Evolutionary conservation across 2,888 invertebrate species (phyloP).

Genomic region (Quadriops clusia): DNA sequence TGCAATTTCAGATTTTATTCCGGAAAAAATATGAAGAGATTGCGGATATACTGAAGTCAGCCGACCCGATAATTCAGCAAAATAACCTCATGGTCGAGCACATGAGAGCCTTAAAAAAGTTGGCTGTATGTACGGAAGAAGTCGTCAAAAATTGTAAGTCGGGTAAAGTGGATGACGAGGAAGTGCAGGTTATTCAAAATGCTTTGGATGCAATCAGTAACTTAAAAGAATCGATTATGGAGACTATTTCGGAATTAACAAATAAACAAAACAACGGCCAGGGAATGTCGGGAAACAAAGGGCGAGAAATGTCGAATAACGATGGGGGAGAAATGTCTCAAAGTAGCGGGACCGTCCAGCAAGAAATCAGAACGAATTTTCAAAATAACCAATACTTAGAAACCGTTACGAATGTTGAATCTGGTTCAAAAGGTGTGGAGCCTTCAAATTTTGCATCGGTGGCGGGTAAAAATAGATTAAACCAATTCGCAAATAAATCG

Average conservation of each 20-base stretch:
- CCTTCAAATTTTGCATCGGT: neutral
- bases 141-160: slow-evolving; percentile 39
- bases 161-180: slow-evolving; percentile 38
- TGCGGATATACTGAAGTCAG: slow-evolving; percentile 32
- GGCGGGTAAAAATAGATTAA: neutral
- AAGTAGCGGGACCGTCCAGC: too few species aligned
- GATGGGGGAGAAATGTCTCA: too few species aligned
- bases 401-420: neutral
- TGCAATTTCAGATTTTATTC: slow-evolving; percentile 46
- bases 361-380: too few species aligned
- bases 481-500: slow-evolving; percentile 41
- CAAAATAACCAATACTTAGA: neutral
- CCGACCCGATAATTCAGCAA: slow-evolving; percentile 13
- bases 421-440: slow-evolving; percentile 1
- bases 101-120: slow-evolving; percentile 33
- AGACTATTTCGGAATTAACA: too few species aligned
- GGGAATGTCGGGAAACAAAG: neutral
- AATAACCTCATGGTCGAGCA: slow-evolving; percentile 29
- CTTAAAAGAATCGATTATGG: too few species aligned
- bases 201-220: too few species aligned
- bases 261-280: slow-evolving; percentile 1
- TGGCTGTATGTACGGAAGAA: slow-evolving; percentile 37
- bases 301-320: neutral
- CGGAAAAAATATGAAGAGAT: slow-evolving; percentile 45
- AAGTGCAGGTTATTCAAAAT: too few species aligned